Conservation (phyloP, 2,797 vertebrate species). For the Cryptoprocta ferox region DNA sequence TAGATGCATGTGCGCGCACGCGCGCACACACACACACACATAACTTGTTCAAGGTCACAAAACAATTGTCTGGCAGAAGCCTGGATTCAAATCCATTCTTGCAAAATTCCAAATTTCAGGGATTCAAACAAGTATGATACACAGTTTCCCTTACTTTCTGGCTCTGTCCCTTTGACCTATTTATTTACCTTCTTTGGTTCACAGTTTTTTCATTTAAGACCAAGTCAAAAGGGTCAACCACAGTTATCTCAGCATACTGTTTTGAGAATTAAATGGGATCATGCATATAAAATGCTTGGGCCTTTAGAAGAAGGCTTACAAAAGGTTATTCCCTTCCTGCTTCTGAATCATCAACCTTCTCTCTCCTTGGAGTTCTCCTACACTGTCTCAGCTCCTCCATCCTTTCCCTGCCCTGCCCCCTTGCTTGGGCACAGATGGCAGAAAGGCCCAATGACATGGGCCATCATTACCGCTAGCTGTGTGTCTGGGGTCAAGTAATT, state of each 20-base stretch:
- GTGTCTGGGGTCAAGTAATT: constrained; percentile 77
- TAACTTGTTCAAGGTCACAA: not conserved
- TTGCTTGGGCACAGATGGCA: constrained; percentile 48
- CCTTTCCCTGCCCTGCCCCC: not conserved
- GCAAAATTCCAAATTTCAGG: not conserved
- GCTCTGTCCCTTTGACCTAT: not conserved
- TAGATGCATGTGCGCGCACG: not conserved
- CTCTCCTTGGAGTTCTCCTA: constrained; percentile 38
- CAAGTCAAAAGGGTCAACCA: not conserved
- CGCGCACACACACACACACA: not conserved
- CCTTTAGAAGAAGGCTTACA: not conserved
- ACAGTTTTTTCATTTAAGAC: not conserved
- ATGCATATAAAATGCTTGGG: not conserved
- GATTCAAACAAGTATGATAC: not conserved
- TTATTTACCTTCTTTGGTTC: not conserved
- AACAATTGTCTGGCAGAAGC: not conserved
- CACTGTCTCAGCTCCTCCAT: not conserved
- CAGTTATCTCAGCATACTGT: not conserved
- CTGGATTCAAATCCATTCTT: not conserved
- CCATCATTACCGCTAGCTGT: constrained; percentile 73
- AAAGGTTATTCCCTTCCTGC: not conserved
- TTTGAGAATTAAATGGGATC: not conserved
- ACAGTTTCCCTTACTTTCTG: not conserved
- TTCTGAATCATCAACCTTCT: not conserved
- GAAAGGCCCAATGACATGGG: not conserved